Percentiles rank a stretch among this genome's conserved stretches.
phyloP scores from a whole-genome alignment of 1,140 invertebrate species.

The Luehdorfia chinensis region DNA sequence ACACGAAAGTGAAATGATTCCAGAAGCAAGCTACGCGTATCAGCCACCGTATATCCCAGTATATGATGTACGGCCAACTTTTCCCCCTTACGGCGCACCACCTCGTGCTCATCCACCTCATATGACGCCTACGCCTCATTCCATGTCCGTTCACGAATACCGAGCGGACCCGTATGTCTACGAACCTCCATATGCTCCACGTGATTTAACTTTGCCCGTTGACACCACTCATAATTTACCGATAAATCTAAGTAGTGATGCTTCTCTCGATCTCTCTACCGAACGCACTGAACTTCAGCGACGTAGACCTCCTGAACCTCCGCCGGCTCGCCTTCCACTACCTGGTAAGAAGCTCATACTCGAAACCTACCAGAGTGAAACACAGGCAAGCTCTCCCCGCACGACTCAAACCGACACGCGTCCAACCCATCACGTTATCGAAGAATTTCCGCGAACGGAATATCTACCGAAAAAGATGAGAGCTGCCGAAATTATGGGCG shows the following conservation, averaged over 20 bases:
- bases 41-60: slow-evolving; percentile 43
- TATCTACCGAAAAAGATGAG: slow-evolving; percentile 75
- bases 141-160: slow-evolving; percentile 42
- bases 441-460: slow-evolving; percentile 49
- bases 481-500: slow-evolving; percentile 67
- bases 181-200: slow-evolving; percentile 47
- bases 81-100: slow-evolving; percentile 40
- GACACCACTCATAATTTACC: slow-evolving; percentile 53
- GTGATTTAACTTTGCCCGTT: slow-evolving; percentile 43
- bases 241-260: slow-evolving; percentile 68
- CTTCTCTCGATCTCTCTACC: slow-evolving; percentile 56
- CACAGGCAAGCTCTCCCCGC: slow-evolving; percentile 43
- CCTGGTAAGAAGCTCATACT: slow-evolving; percentile 75
- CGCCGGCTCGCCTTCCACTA: slow-evolving; percentile 49
- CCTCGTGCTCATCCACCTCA: slow-evolving; percentile 42
- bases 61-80: slow-evolving; percentile 44
- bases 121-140: slow-evolving; percentile 25
- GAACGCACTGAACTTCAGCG: slow-evolving; percentile 56
- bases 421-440: slow-evolving; percentile 20
- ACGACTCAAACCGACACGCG: slow-evolving; percentile 28
- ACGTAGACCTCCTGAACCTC: slow-evolving; percentile 54
- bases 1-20: slow-evolving; percentile 47
- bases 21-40: slow-evolving; percentile 43
- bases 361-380: slow-evolving; percentile 71
- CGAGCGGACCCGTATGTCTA: slow-evolving; percentile 51